These are phyloP conservation scores for Phoxinus dragarum DNA, from an alignment of 2,797 vertebrate species.

Conservation along the genomic window DNA sequence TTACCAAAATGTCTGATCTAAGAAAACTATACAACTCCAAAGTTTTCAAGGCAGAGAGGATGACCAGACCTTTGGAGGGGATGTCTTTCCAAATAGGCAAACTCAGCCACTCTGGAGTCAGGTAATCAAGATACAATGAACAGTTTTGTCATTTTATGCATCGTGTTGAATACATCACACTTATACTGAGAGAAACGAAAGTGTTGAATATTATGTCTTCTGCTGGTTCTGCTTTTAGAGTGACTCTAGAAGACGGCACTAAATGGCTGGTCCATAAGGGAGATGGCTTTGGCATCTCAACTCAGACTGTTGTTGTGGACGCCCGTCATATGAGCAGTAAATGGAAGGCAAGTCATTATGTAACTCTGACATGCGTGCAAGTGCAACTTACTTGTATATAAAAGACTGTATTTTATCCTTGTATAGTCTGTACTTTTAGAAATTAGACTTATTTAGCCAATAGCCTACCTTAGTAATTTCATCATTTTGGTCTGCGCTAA, in stretches of 20 bases:
- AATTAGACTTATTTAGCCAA: background rate
- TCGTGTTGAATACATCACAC: background rate
- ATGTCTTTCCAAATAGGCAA: conserved; percentile 4
- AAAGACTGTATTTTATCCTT: background rate
- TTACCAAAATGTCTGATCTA: conserved; percentile 59
- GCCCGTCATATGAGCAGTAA: conserved; percentile 63
- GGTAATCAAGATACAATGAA: conserved; percentile 51
- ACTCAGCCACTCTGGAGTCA: conserved; percentile 69
- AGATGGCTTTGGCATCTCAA: conserved; percentile 49
- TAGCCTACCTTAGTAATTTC: background rate
- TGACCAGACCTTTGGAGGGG: conserved; percentile 59
- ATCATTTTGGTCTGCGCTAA: background rate
- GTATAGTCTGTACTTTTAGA: background rate
- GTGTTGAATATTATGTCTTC: background rate
- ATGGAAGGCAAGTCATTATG: conserved; percentile 65
- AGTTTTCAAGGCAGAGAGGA: conserved; percentile 61
- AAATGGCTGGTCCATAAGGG: conserved; percentile 75
- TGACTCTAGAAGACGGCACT: conserved; percentile 63
- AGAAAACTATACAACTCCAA: conserved; percentile 66
- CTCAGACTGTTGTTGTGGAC: conserved; percentile 69
- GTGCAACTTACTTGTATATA: background rate
- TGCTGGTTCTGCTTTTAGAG: conserved; percentile 59
- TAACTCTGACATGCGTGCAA: background rate
- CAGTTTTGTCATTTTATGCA: background rate
- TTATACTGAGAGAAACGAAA: background rate